Base-by-base conservation (phyloP, 2,113 vertebrate genomes). In the Trematocara nigrifrons region DNA sequence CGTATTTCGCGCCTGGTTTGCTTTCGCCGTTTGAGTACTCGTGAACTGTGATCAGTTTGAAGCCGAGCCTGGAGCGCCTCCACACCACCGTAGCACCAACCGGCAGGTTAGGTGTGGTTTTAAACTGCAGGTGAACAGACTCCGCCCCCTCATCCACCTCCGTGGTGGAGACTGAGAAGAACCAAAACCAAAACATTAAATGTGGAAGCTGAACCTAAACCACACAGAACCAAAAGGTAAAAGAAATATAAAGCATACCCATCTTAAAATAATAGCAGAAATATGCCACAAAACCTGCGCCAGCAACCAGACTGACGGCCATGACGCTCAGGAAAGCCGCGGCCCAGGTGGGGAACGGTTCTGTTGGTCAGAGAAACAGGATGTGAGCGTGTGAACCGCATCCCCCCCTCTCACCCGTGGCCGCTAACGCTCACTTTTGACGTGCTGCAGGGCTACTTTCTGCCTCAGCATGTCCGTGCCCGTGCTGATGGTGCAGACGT, bases 331-430 rank as follows among this genome's bases (percentile, higher is more conserved):
- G 42, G 1, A 31, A 16, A 11, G 42, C 42, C 3, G 22, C 1
- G 22, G 22, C 42, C 69, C 69, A 47, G 69, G 22, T 16, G 15
- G 42, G 69, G 49, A 74, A 11, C 15, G 1, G 22, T 1, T 2
- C 69, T 74, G 69, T 74, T 47, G 42, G 15, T 29, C 11, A 64
- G 4, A 64, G 31, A 66, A 45, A 45, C 5, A 40, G n/a, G 57
- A 18, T 6, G 38, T 10, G 13, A 47, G 13, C 7, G 8, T 0
- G 13, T 74, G 66, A 16, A 74, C 40, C 2, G 5, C n/a, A 2
- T 10, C 69, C 22, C 22, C 0, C 13, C 6, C 69, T 18, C 42
- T 2, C 69, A 74, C 22, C 69, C 9, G 13, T 0, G 15, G 29
- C 40, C 12, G 42, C 69, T 3, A 1, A 10, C 22, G 6, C 69